These are phyloP conservation scores for Gymnothorax javanicus DNA, from an alignment of 2,797 vertebrate genomes.

Conservation along the genomic window DNA sequence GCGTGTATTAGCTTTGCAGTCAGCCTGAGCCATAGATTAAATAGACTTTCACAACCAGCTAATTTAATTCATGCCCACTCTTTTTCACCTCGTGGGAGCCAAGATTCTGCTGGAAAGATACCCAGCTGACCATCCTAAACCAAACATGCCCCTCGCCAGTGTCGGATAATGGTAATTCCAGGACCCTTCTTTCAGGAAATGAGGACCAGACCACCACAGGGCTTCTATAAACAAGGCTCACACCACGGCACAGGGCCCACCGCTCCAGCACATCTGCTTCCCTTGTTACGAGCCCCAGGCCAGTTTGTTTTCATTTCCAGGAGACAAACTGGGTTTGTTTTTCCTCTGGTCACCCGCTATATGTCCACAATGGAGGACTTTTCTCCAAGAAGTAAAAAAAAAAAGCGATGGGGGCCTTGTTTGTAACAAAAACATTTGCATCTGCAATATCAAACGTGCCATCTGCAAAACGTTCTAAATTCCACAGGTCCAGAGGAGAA, in stretches of 20 bases:
- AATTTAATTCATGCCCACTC: not conserved
- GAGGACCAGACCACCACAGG: constrained; percentile 3
- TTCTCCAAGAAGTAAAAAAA: not conserved
- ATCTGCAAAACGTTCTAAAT: constrained; percentile 19
- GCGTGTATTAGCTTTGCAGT: not conserved
- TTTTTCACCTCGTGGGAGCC: not conserved
- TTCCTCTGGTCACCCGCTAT: constrained; percentile 7
- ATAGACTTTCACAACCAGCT: not conserved
- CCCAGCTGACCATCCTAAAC: not conserved
- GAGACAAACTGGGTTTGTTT: constrained; percentile 27
- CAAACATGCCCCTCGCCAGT: not conserved
- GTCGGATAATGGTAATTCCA: constrained; percentile 50
- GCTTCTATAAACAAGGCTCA: constrained; percentile 26
- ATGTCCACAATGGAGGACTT: constrained; percentile 6
- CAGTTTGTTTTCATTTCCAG: constrained; percentile 31
- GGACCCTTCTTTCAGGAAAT: constrained; percentile 47
- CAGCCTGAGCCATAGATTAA: constrained; percentile 4
- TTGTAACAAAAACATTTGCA: not conserved
- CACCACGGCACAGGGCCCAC: not conserved
- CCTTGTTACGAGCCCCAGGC: not conserved
- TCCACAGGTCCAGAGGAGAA: not conserved
- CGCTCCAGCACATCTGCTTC: constrained; percentile 31
- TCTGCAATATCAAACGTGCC: not conserved
- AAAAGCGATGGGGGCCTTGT: constrained; percentile 12
- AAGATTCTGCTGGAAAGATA: not conserved